Evolutionary conservation across 1,140 invertebrate species (phyloP), one percentile per base, ranked within the genome.

Genomic region (Brachystomella parvula): DNA sequence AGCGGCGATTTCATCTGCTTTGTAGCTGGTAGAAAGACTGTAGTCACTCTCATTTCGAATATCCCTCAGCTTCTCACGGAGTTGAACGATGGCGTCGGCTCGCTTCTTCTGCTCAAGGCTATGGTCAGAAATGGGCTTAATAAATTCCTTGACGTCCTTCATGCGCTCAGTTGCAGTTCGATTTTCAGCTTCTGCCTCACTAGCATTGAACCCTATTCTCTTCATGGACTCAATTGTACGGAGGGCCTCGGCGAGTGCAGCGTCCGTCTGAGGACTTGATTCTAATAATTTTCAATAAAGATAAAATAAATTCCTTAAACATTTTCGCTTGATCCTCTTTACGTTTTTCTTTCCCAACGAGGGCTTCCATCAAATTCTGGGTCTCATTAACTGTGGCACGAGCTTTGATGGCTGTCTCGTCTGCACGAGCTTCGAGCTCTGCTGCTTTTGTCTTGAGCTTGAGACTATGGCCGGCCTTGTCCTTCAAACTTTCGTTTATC

Each of bases 241-340:
- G 66, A 88, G 80, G 0, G 89, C 91, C 75, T 92, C 84, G 15
- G 82, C 78, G 2, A 94, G 73, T 0, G 89, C 87, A 21, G 83
- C 84, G 57, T 93, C 90, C 0, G 90, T 83, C 75, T 89, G 88
- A 0, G 87, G 86, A 30, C 85, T 82, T 49, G 75, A 30, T 44
- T 69, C 63, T 61, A 66, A 30, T 28, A 66, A 0, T 12, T 56
- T 35, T 61, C 53, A 9, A 64, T 53, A 9, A 28, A 19, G 19
- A 53, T 30, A 21, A 67, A 28, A n/a, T 58, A 59, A 29, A 30
- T 31, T 44, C 2, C 35, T 63, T 61, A 63, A 28, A 62, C 59
- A 47, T 21, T 39, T n/a, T n/a, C n/a, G n/a, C n/a, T n/a, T n/a
- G n/a, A n/a, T n/a, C n/a, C 64, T 2, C 2, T 29, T 66, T 67